A percentile compares a stretch with the other conserved stretches of the same genome.
These are phyloP conservation scores for Rhyacophila evoluta DNA, from an alignment of 2,888 invertebrate species.

Conservation along the genomic window DNA sequence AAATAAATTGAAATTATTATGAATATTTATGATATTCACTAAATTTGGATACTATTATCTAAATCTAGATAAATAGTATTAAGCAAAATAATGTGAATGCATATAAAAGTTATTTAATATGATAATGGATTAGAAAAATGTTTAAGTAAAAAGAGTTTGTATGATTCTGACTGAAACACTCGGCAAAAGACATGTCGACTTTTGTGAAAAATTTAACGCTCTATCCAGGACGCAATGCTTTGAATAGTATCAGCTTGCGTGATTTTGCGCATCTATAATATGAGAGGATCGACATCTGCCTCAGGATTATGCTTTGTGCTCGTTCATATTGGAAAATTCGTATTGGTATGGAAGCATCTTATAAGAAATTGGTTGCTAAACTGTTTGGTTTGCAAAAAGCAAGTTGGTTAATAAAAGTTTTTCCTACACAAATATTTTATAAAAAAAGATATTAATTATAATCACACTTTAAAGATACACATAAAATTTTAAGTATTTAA, in stretches of 20 bases:
- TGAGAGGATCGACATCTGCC: constrained; percentile 45
- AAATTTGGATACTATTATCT: no score
- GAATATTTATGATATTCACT: no score
- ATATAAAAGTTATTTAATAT: background rate
- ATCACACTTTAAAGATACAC: no score
- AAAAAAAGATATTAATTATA: no score
- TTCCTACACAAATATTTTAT: no score
- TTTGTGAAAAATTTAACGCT: background rate
- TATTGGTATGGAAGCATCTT: background rate
- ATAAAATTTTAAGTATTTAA: no score
- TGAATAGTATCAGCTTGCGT: background rate
- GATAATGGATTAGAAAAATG: background rate
- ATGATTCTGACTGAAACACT: background rate
- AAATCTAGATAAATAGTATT: no score
- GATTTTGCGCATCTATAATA: constrained; percentile 40
- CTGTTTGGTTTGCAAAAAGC: no score
- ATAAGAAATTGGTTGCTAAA: no score
- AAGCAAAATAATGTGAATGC: no score
- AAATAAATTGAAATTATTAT: no score
- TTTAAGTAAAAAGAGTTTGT: background rate
- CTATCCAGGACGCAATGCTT: background rate
- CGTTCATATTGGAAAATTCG: constrained; percentile 46
- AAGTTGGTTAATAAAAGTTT: no score
- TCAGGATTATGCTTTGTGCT: constrained; percentile 40
- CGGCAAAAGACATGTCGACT: constrained; percentile 14